Conservation (phyloP, 2,888 invertebrate species). For the Peribatodes rhomboidaria region DNA sequence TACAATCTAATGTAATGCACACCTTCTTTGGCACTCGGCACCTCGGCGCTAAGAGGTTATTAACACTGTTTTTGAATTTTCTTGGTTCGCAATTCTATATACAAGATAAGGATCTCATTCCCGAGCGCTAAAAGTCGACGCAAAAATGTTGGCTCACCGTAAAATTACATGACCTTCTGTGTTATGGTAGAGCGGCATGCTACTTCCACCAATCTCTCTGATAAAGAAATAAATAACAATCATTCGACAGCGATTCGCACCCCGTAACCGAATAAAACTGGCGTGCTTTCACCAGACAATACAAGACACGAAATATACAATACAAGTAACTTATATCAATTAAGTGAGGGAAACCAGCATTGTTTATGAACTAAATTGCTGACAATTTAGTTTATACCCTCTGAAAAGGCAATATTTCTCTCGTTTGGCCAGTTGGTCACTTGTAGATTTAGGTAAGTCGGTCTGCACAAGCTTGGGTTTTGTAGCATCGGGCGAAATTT, state of each 20-base stretch:
- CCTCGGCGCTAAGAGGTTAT: neutral
- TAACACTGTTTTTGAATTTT: constrained; percentile 1
- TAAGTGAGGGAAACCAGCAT: neutral
- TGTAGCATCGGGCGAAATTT: neutral
- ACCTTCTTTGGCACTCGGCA: neutral
- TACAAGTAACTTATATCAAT: neutral
- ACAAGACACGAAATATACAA: constrained; percentile 13
- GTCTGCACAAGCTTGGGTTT: neutral
- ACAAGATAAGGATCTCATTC: neutral
- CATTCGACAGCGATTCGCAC: constrained; percentile 23
- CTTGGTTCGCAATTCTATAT: neutral
- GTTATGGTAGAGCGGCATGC: constrained; percentile 27
- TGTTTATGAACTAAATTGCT: neutral
- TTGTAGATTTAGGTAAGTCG: too few relatives aligned
- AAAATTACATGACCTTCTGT: constrained; percentile 22
- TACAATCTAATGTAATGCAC: constrained; percentile 5
- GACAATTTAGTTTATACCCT: too few relatives aligned
- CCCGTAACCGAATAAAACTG: constrained; percentile 16
- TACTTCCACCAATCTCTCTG: constrained; percentile 26
- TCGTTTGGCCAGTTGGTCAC: neutral
- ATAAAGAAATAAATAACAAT: constrained; percentile 35
- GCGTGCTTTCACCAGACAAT: constrained; percentile 29
- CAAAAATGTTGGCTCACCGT: constrained; percentile 11
- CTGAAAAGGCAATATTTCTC: neutral
- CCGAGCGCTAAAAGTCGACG: constrained; percentile 4